These are phyloP conservation scores for Ips nitidus DNA, from an alignment of 1,140 invertebrate genomes.

Conservation along the genomic window DNA sequence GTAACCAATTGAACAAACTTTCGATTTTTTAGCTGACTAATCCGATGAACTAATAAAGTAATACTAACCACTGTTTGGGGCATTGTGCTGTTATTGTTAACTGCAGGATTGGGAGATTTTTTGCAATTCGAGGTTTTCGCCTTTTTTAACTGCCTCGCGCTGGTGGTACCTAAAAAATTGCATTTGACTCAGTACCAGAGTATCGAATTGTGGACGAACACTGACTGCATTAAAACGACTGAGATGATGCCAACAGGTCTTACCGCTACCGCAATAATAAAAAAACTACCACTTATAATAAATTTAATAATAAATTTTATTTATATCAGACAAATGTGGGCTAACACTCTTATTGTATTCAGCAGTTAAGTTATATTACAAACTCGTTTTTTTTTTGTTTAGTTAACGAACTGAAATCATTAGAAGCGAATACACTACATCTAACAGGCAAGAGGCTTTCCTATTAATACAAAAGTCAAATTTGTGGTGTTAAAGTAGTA, in stretches of 20 bases:
- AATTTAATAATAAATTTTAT: constrained; percentile 51
- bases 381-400: constrained; percentile 13
- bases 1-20: too few species aligned
- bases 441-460: constrained; percentile 42
- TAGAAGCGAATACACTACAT: constrained; percentile 41
- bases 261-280: constrained; percentile 41
- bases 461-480: constrained; percentile 5
- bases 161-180: constrained; percentile 48
- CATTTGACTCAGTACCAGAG: too few species aligned
- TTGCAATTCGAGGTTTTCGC: constrained; percentile 46
- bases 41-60: background rate
- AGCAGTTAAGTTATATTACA: constrained; percentile 24
- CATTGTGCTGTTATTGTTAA: constrained; percentile 25
- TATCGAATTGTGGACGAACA: too few species aligned
- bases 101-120: constrained; percentile 50
- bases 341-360: constrained; percentile 43
- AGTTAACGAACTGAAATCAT: constrained; percentile 28
- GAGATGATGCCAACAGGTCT: constrained; percentile 33
- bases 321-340: constrained; percentile 39
- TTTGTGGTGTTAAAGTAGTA: background rate
- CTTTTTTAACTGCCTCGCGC: constrained; percentile 50
- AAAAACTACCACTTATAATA: constrained; percentile 46
- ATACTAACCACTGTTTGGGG: constrained; percentile 21
- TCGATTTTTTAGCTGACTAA: too few species aligned
- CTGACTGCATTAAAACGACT: too few species aligned